phyloP scores from a whole-genome alignment of 2,797 vertebrate genomes.

The Ctenochaetus hawaiiensis region DNA sequence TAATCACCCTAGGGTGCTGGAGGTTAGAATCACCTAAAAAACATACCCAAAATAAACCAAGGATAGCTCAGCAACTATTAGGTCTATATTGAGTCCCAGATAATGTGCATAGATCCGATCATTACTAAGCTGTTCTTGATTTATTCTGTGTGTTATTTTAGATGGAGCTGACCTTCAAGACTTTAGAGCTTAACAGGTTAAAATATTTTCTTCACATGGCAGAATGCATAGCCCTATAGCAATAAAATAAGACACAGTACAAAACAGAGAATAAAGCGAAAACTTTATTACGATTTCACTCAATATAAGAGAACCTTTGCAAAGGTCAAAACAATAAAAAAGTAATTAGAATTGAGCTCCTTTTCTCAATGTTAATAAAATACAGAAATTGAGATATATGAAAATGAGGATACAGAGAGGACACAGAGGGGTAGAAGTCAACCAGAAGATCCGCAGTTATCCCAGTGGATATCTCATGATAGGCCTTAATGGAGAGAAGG shows the following conservation, averaged over 20 bases:
- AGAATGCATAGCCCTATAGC: not conserved
- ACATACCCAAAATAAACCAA: too few relatives aligned
- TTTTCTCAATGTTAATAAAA: not conserved
- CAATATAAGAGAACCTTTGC: not conserved
- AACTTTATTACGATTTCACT: not conserved
- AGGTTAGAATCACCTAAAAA: too few relatives aligned
- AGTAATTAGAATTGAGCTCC: not conserved
- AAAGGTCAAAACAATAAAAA: not conserved
- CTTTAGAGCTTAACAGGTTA: too few relatives aligned
- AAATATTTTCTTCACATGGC: not conserved
- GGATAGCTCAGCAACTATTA: too few relatives aligned
- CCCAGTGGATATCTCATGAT: conserved; percentile 20
- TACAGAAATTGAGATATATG: not conserved
- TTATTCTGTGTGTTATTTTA: too few relatives aligned
- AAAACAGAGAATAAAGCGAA: not conserved
- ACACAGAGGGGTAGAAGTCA: not conserved
- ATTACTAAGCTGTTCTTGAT: too few relatives aligned
- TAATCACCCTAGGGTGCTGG: too few relatives aligned
- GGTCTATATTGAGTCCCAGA: too few relatives aligned
- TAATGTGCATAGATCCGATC: too few relatives aligned
- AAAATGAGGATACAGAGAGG: not conserved
- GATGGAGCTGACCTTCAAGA: too few relatives aligned
- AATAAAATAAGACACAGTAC: too few relatives aligned
- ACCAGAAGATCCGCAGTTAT: not conserved
- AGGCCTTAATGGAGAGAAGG: conserved; percentile 10